A percentile compares a stretch with the other conserved stretches of the same genome.
Evolutionary conservation across 2,888 invertebrate species (phyloP).

Genomic region (Antheraea yamamai): DNA sequence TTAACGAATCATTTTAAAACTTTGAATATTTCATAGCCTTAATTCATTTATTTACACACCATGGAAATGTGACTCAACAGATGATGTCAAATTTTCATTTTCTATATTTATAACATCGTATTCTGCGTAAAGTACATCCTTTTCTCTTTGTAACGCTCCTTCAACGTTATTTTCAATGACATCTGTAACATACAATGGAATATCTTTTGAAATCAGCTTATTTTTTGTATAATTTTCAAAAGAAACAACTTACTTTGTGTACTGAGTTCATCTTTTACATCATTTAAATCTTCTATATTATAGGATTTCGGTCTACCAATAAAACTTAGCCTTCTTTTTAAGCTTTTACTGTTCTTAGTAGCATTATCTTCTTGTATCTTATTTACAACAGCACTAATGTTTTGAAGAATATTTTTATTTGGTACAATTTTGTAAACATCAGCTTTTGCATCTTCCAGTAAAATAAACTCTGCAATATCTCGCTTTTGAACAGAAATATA

Average conservation of each 20-base stretch:
- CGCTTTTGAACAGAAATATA: slow-evolving; percentile 50
- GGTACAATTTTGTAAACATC: slow-evolving; percentile 20
- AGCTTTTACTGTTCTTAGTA: slow-evolving; percentile 18
- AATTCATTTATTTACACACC: slow-evolving; percentile 28
- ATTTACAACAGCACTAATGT: neutral
- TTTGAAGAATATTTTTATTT: slow-evolving; percentile 10
- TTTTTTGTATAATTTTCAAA: slow-evolving; percentile 21
- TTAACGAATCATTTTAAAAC: neutral
- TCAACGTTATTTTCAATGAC: slow-evolving; percentile 32
- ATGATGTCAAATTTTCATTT: slow-evolving; percentile 32
- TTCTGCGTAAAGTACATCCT: slow-evolving; percentile 49
- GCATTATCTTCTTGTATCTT: neutral
- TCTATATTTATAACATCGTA: slow-evolving; percentile 43
- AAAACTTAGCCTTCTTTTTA: slow-evolving; percentile 41
- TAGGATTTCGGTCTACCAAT: slow-evolving; percentile 67
- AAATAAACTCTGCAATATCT: slow-evolving; percentile 41
- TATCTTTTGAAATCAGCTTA: neutral
- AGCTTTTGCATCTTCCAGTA: slow-evolving; percentile 25
- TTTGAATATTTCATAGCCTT: neutral
- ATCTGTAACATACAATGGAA: slow-evolving; percentile 55
- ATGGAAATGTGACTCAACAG: slow-evolving; percentile 19
- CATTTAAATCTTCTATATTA: slow-evolving; percentile 56
- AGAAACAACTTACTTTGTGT: slow-evolving; percentile 55
- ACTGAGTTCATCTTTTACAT: slow-evolving; percentile 29
- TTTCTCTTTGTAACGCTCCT: slow-evolving; percentile 37